A percentile compares a stretch with the other conserved stretches of the same genome.
These are phyloP conservation scores for Chesias legatella DNA, from an alignment of 2,888 invertebrate species.

Conservation along the genomic window DNA sequence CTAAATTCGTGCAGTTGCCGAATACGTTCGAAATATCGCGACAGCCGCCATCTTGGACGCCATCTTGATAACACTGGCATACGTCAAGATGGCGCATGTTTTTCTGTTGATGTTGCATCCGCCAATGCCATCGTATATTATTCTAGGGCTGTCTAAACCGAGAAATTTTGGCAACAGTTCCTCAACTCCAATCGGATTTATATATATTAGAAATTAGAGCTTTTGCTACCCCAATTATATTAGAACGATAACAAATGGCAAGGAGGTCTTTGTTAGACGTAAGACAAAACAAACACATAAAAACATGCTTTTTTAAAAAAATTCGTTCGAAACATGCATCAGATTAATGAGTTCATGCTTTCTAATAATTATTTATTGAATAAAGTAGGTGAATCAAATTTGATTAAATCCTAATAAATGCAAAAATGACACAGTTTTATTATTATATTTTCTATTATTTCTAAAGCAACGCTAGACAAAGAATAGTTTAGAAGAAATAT, in stretches of 20 bases:
- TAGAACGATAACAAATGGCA: no score
- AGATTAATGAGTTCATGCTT: constrained; percentile 6
- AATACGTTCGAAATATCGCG: constrained; percentile 14
- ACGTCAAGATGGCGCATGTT: constrained; percentile 37
- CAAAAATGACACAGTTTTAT: not conserved
- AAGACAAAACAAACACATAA: not conserved
- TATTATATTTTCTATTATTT: no score
- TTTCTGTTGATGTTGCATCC: constrained; percentile 39
- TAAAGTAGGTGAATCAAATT: not conserved
- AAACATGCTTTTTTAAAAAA: not conserved
- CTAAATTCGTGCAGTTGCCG: constrained; percentile 6
- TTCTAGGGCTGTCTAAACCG: not conserved
- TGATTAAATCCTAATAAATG: no score
- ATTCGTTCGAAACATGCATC: not conserved
- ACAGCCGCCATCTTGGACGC: constrained; percentile 33
- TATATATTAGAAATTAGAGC: constrained; percentile 6
- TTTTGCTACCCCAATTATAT: no score
- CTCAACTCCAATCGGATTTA: constrained; percentile 12
- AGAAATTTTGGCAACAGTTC: constrained; percentile 17
- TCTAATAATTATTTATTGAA: no score
- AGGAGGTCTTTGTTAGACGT: no score
- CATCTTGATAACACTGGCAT: constrained; percentile 40
- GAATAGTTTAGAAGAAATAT: not conserved
- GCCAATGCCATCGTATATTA: constrained; percentile 16
- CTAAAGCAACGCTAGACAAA: constrained; percentile 2